Evolutionary conservation across 2,797 vertebrate genomes (phyloP).

Genomic region (Sebastes aleutianus): DNA sequence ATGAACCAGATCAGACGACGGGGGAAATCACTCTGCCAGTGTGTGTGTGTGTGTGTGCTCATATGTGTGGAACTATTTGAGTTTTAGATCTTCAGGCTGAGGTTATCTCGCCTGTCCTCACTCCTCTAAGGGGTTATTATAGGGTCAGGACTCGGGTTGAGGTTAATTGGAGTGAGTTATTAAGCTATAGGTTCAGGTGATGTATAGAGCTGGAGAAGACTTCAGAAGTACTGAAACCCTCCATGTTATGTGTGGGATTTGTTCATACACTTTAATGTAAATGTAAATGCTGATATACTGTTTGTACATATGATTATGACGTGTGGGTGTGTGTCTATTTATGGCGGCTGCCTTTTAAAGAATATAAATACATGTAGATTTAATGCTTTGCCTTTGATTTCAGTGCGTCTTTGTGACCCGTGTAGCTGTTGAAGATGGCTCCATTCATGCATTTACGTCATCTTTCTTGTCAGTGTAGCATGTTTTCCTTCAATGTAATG

Average conservation of each 20-base stretch:
- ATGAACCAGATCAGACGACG: conserved; percentile 76
- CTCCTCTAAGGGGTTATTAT: background rate
- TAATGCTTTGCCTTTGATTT: conserved; percentile 38
- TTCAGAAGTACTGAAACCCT: background rate
- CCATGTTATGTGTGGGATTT: background rate
- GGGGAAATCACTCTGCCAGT: conserved; percentile 62
- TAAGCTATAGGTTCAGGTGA: background rate
- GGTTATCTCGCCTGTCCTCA: conserved; percentile 13
- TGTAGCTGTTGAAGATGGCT: background rate
- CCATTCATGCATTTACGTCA: conserved; percentile 19
- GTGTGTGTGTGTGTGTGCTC: background rate
- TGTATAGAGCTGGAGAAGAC: background rate
- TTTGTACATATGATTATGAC: conserved; percentile 26
- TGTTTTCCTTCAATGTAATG: background rate
- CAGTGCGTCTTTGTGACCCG: background rate
- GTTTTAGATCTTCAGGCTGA: conserved; percentile 10
- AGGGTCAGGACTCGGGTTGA: conserved; percentile 30
- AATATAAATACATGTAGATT: conserved; percentile 42
- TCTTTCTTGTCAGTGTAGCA: background rate
- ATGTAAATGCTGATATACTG: conserved; percentile 10
- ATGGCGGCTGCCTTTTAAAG: conserved; percentile 49
- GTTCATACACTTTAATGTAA: background rate
- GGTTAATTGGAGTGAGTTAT: conserved; percentile 32
- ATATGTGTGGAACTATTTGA: background rate
- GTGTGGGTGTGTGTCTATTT: conserved; percentile 69